phyloP scores from a whole-genome alignment of 2,888 invertebrate species.

The Brachyopa scutellaris region DNA sequence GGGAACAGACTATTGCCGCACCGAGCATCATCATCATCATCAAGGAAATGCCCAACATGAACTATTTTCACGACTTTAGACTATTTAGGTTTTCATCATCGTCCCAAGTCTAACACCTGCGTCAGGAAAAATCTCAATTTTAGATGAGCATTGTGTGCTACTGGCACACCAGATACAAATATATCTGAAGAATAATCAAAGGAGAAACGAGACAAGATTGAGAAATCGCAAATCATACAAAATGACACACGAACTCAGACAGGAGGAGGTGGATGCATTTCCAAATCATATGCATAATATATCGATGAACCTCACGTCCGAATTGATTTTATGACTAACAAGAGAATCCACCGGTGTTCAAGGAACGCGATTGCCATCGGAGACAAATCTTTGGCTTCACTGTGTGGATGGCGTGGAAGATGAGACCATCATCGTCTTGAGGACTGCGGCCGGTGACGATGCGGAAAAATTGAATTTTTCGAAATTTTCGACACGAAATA shows the following conservation, averaged over 20 bases:
- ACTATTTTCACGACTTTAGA: conserved; percentile 64
- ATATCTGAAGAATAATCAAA: conserved; percentile 17
- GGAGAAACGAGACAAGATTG: conserved; percentile 65
- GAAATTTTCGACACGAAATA: conserved; percentile 69
- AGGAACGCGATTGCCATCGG: conserved; percentile 35
- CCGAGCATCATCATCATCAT: conserved; percentile 29
- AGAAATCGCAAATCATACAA: conserved; percentile 72
- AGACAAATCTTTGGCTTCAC: conserved; percentile 61
- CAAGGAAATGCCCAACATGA: conserved; percentile 54
- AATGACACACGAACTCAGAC: conserved; percentile 61
- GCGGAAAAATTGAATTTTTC: conserved; percentile 63
- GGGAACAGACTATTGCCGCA: conserved; percentile 43
- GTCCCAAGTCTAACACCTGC: conserved; percentile 59
- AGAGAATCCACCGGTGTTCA: conserved; percentile 23
- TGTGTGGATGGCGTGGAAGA: neutral
- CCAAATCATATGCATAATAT: conserved; percentile 63
- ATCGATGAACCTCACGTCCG: conserved; percentile 71
- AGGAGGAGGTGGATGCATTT: conserved; percentile 17
- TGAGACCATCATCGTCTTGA: conserved; percentile 25
- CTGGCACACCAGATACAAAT: conserved; percentile 19
- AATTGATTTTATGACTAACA: conserved; percentile 71
- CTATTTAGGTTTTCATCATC: conserved; percentile 62
- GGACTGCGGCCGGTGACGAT: conserved; percentile 39
- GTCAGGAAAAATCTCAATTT: conserved; percentile 65
- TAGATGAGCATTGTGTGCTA: conserved; percentile 49